phyloP scores from a whole-genome alignment of 1,140 invertebrate genomes.

The Microplitis demolitor region DNA sequence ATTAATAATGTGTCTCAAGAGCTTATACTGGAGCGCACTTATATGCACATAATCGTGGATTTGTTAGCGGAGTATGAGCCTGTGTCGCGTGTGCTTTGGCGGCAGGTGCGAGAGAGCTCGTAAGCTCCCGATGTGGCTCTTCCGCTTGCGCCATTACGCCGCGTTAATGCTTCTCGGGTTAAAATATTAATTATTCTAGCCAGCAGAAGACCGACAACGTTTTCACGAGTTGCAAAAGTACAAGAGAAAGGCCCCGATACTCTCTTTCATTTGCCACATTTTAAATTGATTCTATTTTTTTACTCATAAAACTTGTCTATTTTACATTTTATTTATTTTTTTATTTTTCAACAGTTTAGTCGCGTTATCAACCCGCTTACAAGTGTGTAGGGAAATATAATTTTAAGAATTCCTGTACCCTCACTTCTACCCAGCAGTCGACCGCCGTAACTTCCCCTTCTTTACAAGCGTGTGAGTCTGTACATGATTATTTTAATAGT shows the following conservation, averaged over 20 bases:
- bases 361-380: too few relatives aligned
- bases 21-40: neutral
- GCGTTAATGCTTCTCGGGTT: conserved; percentile 31
- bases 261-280: too few relatives aligned
- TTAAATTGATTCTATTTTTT: neutral
- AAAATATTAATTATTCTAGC: conserved; percentile 31
- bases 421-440: too few relatives aligned
- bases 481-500: too few relatives aligned
- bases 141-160: conserved; percentile 27
- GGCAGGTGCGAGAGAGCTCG: conserved; percentile 7
- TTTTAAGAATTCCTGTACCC: too few relatives aligned
- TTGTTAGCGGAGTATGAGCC: conserved; percentile 5
- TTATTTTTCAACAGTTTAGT: too few relatives aligned
- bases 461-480: too few relatives aligned
- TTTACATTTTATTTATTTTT: neutral
- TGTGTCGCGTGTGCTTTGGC: neutral
- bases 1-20: conserved; percentile 8
- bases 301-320: neutral
- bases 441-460: too few relatives aligned
- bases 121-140: conserved; percentile 23
- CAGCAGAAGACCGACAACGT: neutral
- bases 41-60: conserved; percentile 4
- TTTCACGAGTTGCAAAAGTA: neutral
- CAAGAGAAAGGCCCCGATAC: too few relatives aligned
- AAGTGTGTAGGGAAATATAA: too few relatives aligned